A percentile compares a stretch with the other conserved stretches of the same genome.
These are phyloP conservation scores for Chlorodrepanis virens DNA, from an alignment of 2,113 vertebrate genomes.

Conservation along the genomic window DNA sequence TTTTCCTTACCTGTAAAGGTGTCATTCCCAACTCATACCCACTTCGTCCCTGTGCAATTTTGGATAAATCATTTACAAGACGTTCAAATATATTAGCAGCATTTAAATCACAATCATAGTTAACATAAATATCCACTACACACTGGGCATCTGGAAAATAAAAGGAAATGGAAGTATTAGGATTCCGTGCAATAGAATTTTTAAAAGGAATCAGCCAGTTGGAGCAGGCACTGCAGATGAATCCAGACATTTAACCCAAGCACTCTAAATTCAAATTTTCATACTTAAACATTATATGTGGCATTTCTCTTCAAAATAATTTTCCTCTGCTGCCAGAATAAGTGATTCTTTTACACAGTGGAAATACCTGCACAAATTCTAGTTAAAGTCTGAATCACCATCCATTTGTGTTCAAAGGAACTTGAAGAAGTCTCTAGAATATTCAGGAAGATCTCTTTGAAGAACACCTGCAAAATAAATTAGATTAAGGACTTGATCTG, in stretches of 20 bases:
- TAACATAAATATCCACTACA: conserved; percentile 98
- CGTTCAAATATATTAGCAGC: conserved; percentile 98
- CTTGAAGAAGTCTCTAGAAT: conserved; percentile 96
- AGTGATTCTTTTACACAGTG: background rate
- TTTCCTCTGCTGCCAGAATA: background rate
- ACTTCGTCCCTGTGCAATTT: conserved; percentile 95
- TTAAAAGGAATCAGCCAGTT: background rate
- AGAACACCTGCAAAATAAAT: conserved; percentile 86
- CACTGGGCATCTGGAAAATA: conserved; percentile 91
- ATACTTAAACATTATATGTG: background rate
- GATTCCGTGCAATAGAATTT: background rate
- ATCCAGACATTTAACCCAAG: background rate
- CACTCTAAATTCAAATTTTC: background rate
- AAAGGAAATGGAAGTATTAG: background rate
- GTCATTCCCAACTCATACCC: conserved; percentile 97
- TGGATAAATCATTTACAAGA: conserved; percentile 95
- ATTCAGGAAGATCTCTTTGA: conserved; percentile 97
- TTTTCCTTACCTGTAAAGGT: conserved; percentile 84
- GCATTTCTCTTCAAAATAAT: background rate
- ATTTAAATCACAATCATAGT: conserved; percentile 97
- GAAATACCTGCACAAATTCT: conserved; percentile 95
- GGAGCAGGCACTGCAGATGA: background rate
- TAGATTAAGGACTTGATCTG: background rate
- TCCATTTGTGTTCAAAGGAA: conserved; percentile 99
- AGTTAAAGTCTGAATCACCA: conserved; percentile 98